Evolutionary conservation across 2,888 invertebrate species (phyloP).

Genomic region (Hypercompe scribonia): DNA sequence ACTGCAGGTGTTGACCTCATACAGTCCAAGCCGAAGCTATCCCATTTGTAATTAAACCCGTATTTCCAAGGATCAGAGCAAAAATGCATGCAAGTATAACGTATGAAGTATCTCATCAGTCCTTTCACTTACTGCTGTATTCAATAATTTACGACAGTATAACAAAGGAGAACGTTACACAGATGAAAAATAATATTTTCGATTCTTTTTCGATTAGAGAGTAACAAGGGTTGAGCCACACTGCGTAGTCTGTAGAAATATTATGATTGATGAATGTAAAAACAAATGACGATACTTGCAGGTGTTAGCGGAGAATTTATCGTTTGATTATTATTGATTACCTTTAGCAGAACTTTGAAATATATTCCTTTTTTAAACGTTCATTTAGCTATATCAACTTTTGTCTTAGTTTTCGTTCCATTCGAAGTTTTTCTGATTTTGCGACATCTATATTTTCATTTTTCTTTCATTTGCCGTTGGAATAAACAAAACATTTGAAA

Average conservation of each 20-base stretch:
- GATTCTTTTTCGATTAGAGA: background rate
- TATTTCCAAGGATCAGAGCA: background rate
- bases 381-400: no score
- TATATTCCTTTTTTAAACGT: background rate
- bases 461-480: no score
- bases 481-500: no score
- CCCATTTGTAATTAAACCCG: background rate
- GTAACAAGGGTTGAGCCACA: background rate
- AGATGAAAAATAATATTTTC: background rate
- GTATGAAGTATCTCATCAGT: no score
- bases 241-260: background rate
- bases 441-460: no score
- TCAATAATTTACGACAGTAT: no score
- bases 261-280: slow-evolving; percentile 15
- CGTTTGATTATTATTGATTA: slow-evolving; percentile 8
- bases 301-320: slow-evolving; percentile 12
- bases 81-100: background rate
- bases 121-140: no score
- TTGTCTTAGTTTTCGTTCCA: no score
- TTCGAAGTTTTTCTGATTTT: no score
- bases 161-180: background rate
- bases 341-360: background rate
- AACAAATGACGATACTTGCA: background rate
- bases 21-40: no score
- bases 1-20: background rate